Evolutionary conservation across 1,140 invertebrate genomes (phyloP).

Genomic region (Lordiphosa collinella): DNA sequence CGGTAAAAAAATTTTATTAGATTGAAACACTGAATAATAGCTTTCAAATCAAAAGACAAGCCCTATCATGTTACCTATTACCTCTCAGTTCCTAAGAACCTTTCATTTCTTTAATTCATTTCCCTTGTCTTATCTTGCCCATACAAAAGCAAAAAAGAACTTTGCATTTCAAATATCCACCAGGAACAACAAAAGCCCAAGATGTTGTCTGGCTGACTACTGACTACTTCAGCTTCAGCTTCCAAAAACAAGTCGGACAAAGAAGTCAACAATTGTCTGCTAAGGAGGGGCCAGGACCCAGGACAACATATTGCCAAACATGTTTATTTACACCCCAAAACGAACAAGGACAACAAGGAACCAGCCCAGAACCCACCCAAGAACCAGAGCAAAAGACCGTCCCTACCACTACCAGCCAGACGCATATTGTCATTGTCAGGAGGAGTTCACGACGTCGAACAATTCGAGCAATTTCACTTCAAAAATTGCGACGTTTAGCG

Average conservation of each 20-base stretch:
- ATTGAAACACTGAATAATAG: too few species aligned
- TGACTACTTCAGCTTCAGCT: not conserved
- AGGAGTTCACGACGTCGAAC: conserved; percentile 35
- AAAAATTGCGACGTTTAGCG: conserved; percentile 74
- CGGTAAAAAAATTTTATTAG: too few species aligned
- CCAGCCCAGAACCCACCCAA: conserved; percentile 4
- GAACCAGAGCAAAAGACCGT: not conserved
- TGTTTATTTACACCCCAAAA: conserved; percentile 66
- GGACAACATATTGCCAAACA: conserved; percentile 66
- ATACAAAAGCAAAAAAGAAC: conserved; percentile 15
- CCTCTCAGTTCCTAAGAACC: too few species aligned
- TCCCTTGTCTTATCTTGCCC: conserved; percentile 34
- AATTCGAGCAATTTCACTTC: conserved; percentile 73
- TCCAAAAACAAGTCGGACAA: conserved; percentile 20
- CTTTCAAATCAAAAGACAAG: too few species aligned
- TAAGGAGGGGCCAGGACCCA: conserved; percentile 13
- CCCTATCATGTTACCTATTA: too few species aligned
- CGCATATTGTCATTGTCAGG: conserved; percentile 44
- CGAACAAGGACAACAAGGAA: conserved; percentile 45
- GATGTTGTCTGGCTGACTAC: conserved; percentile 19
- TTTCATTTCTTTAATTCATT: conserved; percentile 41
- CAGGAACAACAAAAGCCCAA: conserved; percentile 2
- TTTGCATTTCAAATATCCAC: conserved; percentile 40
- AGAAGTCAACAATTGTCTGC: conserved; percentile 23
- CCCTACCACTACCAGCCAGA: conserved; percentile 23